These are phyloP conservation scores for Spodoptera litura DNA, from an alignment of 1,140 invertebrate genomes.

Conservation along the genomic window DNA sequence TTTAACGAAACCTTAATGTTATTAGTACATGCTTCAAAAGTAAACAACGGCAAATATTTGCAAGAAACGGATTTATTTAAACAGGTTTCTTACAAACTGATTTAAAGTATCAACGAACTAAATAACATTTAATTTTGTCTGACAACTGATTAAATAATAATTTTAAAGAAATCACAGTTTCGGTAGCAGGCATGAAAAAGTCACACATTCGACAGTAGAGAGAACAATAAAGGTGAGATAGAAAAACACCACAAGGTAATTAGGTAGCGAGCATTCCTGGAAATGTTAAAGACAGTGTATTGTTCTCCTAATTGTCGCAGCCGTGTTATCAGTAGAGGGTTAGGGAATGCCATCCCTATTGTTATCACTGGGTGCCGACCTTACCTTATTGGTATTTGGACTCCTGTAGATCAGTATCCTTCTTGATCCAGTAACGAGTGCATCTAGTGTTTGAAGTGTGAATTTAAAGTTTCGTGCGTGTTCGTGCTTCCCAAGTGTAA, in stretches of 20 bases:
- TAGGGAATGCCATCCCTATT: not conserved
- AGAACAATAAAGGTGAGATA: too few relatives aligned
- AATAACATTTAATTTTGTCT: not conserved
- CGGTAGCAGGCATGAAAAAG: too few relatives aligned
- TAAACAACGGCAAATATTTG: not conserved
- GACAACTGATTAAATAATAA: not conserved
- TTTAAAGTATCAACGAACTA: not conserved
- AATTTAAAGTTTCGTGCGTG: too few relatives aligned
- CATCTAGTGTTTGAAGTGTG: not conserved
- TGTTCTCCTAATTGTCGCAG: not conserved
- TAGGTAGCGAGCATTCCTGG: too few relatives aligned
- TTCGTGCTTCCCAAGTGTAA: not conserved
- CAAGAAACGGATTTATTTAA: not conserved
- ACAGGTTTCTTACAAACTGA: not conserved
- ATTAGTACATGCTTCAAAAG: not conserved
- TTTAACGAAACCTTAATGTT: too few relatives aligned
- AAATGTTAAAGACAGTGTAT: not conserved
- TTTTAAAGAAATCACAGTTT: too few relatives aligned
- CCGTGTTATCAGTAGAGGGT: not conserved
- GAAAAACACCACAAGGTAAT: too few relatives aligned
- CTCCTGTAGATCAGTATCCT: constrained; percentile 2
- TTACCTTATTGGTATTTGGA: constrained; percentile 13
- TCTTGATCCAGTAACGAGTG: not conserved
- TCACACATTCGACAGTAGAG: too few relatives aligned
- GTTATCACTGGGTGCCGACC: constrained; percentile 15